Percentiles rank a stretch among this genome's conserved stretches.
Evolutionary conservation across 2,888 invertebrate species (phyloP).

Genomic region (Halictus ligatus): DNA sequence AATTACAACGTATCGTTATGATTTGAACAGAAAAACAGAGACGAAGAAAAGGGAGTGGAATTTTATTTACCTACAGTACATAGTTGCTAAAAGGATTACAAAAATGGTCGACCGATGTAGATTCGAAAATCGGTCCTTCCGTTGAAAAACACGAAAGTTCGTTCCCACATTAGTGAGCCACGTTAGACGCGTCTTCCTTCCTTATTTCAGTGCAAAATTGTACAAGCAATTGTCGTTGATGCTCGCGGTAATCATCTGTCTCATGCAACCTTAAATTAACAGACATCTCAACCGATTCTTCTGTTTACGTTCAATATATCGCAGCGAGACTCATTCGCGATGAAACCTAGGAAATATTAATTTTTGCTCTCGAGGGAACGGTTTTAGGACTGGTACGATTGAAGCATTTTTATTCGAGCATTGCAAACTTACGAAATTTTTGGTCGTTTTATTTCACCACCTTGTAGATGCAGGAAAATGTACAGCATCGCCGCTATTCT

Average conservation of each 20-base stretch:
- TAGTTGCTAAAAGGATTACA: not conserved
- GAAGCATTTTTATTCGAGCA: not conserved
- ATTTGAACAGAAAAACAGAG: not conserved
- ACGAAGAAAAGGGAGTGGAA: not conserved
- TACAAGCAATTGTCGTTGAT: conserved; percentile 4
- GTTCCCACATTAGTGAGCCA: not conserved
- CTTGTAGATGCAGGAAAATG: not conserved
- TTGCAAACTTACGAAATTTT: not conserved
- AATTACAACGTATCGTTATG: not conserved
- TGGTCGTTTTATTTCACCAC: not conserved
- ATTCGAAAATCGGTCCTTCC: not conserved
- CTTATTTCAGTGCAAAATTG: conserved; percentile 4
- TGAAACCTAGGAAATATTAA: not conserved
- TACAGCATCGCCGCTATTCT: not conserved
- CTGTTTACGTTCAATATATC: not conserved
- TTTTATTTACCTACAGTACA: not conserved
- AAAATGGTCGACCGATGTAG: not conserved
- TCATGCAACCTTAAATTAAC: not conserved
- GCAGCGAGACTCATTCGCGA: not conserved
- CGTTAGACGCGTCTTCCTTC: conserved; percentile 2
- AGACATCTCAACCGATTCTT: not conserved
- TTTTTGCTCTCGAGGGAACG: not conserved
- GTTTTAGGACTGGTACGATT: not conserved
- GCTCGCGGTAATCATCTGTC: not conserved
- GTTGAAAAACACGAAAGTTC: not conserved